Base-by-base conservation (phyloP, 2,888 invertebrate genomes). In the Troides aeacus region DNA sequence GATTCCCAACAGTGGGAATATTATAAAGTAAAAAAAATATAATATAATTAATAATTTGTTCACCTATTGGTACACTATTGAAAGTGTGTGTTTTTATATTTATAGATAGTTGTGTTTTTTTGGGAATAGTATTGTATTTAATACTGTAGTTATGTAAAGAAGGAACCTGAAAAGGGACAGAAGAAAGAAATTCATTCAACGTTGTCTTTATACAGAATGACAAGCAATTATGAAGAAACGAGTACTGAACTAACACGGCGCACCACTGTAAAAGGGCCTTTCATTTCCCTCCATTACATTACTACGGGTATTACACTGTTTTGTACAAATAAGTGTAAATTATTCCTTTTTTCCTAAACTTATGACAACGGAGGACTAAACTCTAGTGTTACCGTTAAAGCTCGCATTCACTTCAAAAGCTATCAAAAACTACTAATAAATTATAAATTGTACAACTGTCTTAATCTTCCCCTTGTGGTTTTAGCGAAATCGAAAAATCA, bases 261-360 rank as follows among this genome's bases (percentile, higher is more conserved):
- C 73, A 69, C 73, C 69, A 68, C 72, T 71, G 83, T 84, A 82
- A 78, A 81, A 81, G 74, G 50, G 15, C 10, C 17, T 86, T 86
- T 84, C 83, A 85, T 87, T 85, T 83, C 75, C 72, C 72, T 69
- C 70, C 72, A 73, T 71, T 86, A 84, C 88, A 87, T 88, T 87
- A 88, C 88, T 83, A 84, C 79, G 58, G 66, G 58, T 56, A 63
- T 66, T 64, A 70, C 59, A 36, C 59, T 42, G 63, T 66, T 66
- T 67, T 61, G 42, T 63, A 53, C 67, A 66, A 66, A 60, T 70
- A 67, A 66, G 53, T 53, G 56, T 70, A 60, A 18, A 2, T 21
- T 18, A 21, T 57, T 57, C 7, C 18, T 21, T 5, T 57, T 7
- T 57, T 57, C 21, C 57, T 4, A 57, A 57, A 57, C 18, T 57